phyloP scores from a whole-genome alignment of 2,113 vertebrate genomes.

The Marcusenius ussheri region DNA sequence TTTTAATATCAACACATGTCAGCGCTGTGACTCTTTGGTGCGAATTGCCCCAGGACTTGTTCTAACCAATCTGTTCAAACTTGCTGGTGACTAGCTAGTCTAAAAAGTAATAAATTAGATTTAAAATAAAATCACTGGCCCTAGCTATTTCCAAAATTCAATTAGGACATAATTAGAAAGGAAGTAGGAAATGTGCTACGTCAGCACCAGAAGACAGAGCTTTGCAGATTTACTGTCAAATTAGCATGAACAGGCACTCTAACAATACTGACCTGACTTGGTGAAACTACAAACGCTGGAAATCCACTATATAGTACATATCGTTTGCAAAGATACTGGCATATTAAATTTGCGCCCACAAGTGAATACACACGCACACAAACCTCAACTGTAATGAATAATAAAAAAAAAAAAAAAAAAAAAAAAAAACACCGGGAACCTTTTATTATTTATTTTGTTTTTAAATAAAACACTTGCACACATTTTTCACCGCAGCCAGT shows the following conservation, averaged over 20 bases:
- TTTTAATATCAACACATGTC: background rate
- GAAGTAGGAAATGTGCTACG: background rate
- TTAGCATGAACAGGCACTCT: background rate
- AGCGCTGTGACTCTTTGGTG: background rate
- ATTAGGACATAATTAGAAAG: conserved; percentile 4
- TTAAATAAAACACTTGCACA: conserved; percentile 66
- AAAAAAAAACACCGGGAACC: background rate
- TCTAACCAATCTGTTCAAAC: background rate
- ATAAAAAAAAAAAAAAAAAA: background rate
- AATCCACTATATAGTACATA: background rate
- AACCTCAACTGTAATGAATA: background rate
- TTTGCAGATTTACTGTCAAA: background rate
- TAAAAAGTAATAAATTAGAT: background rate
- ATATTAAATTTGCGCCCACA: background rate
- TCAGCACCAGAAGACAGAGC: background rate
- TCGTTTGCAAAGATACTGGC: background rate
- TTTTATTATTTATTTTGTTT: conserved; percentile 51
- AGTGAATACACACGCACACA: background rate
- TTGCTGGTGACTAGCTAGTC: background rate
- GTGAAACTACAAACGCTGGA: background rate
- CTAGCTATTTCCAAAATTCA: background rate
- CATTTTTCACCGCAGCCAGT: conserved; percentile 46
- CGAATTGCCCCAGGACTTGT: background rate
- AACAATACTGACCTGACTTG: background rate
- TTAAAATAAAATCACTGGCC: background rate